These are phyloP conservation scores for Selene dorsalis DNA, from an alignment of 2,797 vertebrate species.

Conservation along the genomic window DNA sequence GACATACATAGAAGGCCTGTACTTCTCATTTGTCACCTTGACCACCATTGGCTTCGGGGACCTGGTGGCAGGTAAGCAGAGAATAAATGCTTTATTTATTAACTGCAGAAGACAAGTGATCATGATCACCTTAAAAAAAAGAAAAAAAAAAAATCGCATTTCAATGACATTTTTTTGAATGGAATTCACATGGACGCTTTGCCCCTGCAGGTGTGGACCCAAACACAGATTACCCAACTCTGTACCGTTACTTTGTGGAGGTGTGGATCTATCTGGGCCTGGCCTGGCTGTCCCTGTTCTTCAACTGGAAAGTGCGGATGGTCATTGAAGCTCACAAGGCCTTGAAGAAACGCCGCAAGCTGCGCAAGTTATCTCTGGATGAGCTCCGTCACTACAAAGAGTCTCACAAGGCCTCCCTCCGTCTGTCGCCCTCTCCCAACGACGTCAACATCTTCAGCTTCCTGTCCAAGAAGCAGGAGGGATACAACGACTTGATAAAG, in stretches of 20 bases:
- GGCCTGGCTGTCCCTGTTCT: constrained; percentile 98
- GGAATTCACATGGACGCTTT: no score
- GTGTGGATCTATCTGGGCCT: constrained; percentile 99
- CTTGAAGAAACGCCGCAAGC: constrained; percentile 94
- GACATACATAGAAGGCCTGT: constrained; percentile 95
- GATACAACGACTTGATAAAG: constrained; percentile 97
- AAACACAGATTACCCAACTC: constrained; percentile 89
- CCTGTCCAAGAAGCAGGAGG: constrained; percentile 94
- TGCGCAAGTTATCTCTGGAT: constrained; percentile 92
- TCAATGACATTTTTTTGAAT: no score
- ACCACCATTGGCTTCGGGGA: constrained; percentile 98
- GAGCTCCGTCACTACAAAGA: constrained; percentile 88
- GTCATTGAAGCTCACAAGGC: constrained; percentile 98
- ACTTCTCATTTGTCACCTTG: constrained; percentile 99
- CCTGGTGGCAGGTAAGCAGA: constrained; percentile 91
- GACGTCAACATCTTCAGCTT: constrained; percentile 97
- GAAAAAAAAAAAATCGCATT: no score
- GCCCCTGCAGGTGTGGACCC: constrained; percentile 91
- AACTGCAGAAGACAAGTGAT: no score
- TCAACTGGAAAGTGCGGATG: constrained; percentile 99
- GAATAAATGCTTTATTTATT: background rate
- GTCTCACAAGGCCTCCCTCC: constrained; percentile 80
- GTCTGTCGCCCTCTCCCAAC: constrained; percentile 84
- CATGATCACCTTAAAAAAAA: no score
- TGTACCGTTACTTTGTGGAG: constrained; percentile 98